Base-by-base conservation (phyloP, 2,113 vertebrate genomes). In the Podarcis cretensis region DNA sequence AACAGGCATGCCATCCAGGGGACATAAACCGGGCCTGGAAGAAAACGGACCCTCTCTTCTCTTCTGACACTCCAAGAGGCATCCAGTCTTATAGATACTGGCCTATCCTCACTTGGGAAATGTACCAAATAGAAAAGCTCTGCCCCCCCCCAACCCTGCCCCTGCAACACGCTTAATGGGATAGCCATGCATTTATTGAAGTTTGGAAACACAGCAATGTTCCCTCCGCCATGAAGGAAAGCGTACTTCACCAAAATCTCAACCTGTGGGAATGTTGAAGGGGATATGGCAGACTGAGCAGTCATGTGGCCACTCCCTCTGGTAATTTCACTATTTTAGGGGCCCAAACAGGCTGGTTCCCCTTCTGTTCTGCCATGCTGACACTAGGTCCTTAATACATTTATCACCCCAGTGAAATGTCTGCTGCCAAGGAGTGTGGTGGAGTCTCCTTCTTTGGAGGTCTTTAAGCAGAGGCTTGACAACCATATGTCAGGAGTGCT, bases 381-480 rank as follows among this genome's bases (percentile, higher is more conserved):
- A 68, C 21, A 23, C 10, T 30, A 20, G 40, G 14, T 25, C 14
- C 48, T 35, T 10, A 32, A 73, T 43, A 43, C 43, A n/a, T 54
- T 27, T 77, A 35, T 1, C 65, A 40, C 1, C 25, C 1, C 0
- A 18, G 14, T 40, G 87, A 69, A 1, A 0, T 0, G 13, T n/a
- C n/a, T n/a, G n/a, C n/a, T n/a, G n/a, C n/a, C n/a, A n/a, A n/a
- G n/a, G n/a, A n/a, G n/a, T n/a, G n/a, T n/a, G n/a, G n/a, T n/a
- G n/a, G n/a, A n/a, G n/a, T n/a, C n/a, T n/a, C n/a, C n/a, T n/a
- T n/a, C n/a, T n/a, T n/a, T n/a, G n/a, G n/a, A n/a, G n/a, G n/a
- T n/a, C n/a, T n/a, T n/a, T n/a, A n/a, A n/a, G n/a, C n/a, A n/a
- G n/a, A n/a, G n/a, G n/a, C n/a, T n/a, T n/a, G n/a, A n/a, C n/a